phyloP scores from a whole-genome alignment of 2,888 invertebrate genomes.

The Euclidia mi region DNA sequence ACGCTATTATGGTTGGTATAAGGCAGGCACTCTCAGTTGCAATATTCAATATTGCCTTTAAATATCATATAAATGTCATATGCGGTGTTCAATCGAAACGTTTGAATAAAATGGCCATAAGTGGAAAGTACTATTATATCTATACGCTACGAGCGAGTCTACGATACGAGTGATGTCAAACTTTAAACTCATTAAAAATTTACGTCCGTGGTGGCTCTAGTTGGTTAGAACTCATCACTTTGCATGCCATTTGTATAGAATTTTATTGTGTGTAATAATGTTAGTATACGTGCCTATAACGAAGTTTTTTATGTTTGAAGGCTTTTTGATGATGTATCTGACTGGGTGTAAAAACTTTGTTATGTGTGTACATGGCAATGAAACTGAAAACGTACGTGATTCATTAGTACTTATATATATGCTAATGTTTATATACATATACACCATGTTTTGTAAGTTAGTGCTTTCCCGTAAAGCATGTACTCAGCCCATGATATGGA shows the following conservation, averaged over 20 bases:
- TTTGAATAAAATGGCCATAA: constrained; percentile 35
- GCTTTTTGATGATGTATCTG: constrained; percentile 22
- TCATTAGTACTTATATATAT: not conserved
- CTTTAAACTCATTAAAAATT: constrained; percentile 73
- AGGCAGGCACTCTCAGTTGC: too few species aligned
- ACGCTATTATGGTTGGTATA: too few species aligned
- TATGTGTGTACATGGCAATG: constrained; percentile 1
- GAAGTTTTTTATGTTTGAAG: constrained; percentile 40
- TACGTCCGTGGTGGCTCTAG: constrained; percentile 59
- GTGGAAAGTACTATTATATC: constrained; percentile 48
- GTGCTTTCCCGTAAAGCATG: too few species aligned
- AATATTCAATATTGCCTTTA: too few species aligned
- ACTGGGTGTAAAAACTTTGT: constrained; percentile 13
- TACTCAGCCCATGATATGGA: too few species aligned
- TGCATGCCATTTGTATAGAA: constrained; percentile 53
- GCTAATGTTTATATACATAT: too few species aligned
- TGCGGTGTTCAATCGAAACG: not conserved
- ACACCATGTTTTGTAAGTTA: too few species aligned
- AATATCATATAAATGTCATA: too few species aligned
- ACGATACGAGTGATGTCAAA: constrained; percentile 62
- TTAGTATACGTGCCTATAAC: constrained; percentile 34
- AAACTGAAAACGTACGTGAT: constrained; percentile 2
- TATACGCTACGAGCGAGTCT: constrained; percentile 46
- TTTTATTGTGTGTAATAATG: constrained; percentile 55
- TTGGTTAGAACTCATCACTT: constrained; percentile 64